Evolutionary conservation across 1,140 invertebrate species (phyloP), one percentile per base, ranked within the genome.

Genomic region (Drosophila kanapiae): DNA sequence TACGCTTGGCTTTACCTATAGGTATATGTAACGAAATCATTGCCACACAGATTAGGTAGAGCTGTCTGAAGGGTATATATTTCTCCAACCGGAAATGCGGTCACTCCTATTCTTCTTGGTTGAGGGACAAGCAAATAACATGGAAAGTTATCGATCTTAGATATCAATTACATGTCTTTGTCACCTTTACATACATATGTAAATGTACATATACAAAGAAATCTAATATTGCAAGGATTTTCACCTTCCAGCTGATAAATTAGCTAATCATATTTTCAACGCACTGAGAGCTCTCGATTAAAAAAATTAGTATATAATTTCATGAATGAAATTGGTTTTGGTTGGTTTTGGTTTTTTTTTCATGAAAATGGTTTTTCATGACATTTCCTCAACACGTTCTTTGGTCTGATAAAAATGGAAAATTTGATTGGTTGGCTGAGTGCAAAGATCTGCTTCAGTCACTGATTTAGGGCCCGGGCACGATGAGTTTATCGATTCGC

Each of bases 361-460:
- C 23, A 23, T 23, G n/a, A n/a, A 10, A 0, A 0, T 47, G 11
- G 18, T 23, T 45, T 1, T 0, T 2, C 9, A n/a, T 6, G 4
- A 4, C 16, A 49, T 51, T 51, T 51, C 10, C 49, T 6, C 6
- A 11, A 0, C 9, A 10, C 33, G 8, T 42, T n/a, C n/a, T 42
- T 42, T 16, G 2, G 4, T 4, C 18, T 27, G 11, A 27, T 27
- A 27, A 47, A 7, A 23, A 1, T 23, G 13, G 2, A 2, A 23
- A 16, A 8, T 33, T 14, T 14, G 45, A 29, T 14, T 35, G 1
- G 2, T 33, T 51, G 18, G 31, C 9, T 35, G 23, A 31, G 67
- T 68, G 47, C 67, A 45, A 54, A 67, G 67, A 70, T 70, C 47
- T 68, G 11, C 13, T 37, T 23, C 33, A 43, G 48, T 63, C 37